Conservation (phyloP, 2,113 vertebrate species). For the Microcebus murinus region DNA sequence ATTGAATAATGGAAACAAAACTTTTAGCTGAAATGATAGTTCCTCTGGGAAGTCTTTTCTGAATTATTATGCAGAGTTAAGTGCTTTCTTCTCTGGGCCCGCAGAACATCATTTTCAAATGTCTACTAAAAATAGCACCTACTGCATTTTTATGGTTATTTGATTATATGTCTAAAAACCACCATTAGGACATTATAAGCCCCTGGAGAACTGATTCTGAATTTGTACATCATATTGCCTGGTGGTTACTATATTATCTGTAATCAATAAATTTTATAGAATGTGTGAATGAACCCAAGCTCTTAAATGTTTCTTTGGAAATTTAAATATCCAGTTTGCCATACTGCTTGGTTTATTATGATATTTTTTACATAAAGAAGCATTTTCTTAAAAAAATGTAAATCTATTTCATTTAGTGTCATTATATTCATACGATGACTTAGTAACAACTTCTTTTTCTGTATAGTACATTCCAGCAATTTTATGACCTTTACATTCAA, state of each 20-base stretch:
- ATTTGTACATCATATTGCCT: conserved; percentile 47
- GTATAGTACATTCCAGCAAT: conserved; percentile 55
- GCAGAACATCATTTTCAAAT: conserved; percentile 57
- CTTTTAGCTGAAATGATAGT: conserved; percentile 54
- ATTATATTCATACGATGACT: conserved; percentile 68
- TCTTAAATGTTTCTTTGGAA: conserved; percentile 32
- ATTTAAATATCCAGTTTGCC: not conserved
- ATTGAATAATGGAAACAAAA: conserved; percentile 61
- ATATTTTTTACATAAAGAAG: conserved; percentile 3
- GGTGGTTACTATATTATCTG: not conserved
- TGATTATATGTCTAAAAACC: conserved; percentile 63
- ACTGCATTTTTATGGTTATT: conserved; percentile 57
- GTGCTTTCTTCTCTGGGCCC: conserved; percentile 40
- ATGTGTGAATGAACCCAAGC: not conserved
- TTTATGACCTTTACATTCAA: conserved; percentile 71
- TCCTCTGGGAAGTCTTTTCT: conserved; percentile 54
- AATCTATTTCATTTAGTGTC: conserved; percentile 26
- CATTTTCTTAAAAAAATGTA: conserved; percentile 31
- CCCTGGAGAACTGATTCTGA: conserved; percentile 5
- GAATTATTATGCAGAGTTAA: conserved; percentile 69
- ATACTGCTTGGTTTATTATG: not conserved
- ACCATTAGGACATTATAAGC: conserved; percentile 54
- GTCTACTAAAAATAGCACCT: conserved; percentile 61
- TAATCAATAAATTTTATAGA: conserved; percentile 54
- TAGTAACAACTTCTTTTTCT: conserved; percentile 66